Evolutionary conservation across 1,140 invertebrate species (phyloP).

Genomic region (Zaprionus nigranus): DNA sequence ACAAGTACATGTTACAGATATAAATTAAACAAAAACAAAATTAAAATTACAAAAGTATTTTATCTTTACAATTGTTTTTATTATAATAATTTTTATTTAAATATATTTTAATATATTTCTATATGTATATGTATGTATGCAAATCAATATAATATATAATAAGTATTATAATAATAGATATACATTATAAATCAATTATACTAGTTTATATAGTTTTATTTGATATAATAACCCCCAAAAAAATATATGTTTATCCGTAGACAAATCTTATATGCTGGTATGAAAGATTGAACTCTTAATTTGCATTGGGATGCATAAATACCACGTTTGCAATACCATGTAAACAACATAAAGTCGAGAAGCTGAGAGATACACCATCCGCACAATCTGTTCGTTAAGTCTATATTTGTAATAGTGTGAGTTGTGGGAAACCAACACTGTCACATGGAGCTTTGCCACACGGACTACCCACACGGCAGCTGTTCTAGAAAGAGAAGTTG

Average conservation of each 20-base stretch:
- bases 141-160: too few species aligned
- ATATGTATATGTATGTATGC: too few species aligned
- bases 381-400: conserved; percentile 7
- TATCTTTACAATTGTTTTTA: too few species aligned
- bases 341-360: conserved; percentile 19
- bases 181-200: too few species aligned
- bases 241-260: conserved; percentile 7
- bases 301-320: conserved; percentile 47
- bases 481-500: conserved; percentile 10
- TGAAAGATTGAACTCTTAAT: conserved; percentile 27
- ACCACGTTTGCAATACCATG: conserved; percentile 26
- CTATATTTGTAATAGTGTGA: conserved; percentile 23
- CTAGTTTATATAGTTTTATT: too few species aligned
- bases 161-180: too few species aligned
- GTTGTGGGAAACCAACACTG: conserved; percentile 14
- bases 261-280: conserved; percentile 38
- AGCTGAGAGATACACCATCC: conserved; percentile 13
- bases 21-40: not conserved
- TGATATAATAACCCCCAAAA: not conserved
- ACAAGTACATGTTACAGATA: not conserved
- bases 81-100: too few species aligned
- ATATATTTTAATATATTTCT: too few species aligned
- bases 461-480: conserved; percentile 38
- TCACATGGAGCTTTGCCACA: conserved; percentile 33
- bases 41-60: not conserved